Base-by-base conservation (phyloP, 2,888 invertebrate species). In the Rosalia funebris region DNA sequence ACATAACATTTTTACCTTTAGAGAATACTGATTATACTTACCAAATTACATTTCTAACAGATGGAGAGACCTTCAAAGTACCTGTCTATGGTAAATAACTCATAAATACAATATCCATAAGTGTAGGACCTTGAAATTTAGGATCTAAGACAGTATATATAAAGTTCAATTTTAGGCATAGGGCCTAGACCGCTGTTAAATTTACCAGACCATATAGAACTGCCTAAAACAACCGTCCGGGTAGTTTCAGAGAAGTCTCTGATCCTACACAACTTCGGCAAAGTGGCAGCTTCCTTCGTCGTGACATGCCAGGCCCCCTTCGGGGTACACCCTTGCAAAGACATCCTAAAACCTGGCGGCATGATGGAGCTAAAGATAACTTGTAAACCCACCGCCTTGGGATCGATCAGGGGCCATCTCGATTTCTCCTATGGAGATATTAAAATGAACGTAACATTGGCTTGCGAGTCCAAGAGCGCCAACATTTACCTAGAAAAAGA, bases 51-150 rank as follows among this genome's bases (percentile, higher is more conserved):
- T 85, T 89, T 74, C 71, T 79, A 42, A 86, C 86, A 0, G 86
- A 86, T 45, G 70, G 74, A 3, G 85, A 86, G 71, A 80, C 81
- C 36, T 84, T 88, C 63, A 72, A 78, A n/a, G 71, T 89, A 20
- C 86, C 88, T 0, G 74, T 89, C n/a, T 83, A 87, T 70, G 88
- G 89, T 88, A 77, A 81, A 25, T 42, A n/a, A n/a, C n/a, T n/a
- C n/a, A n/a, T n/a, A n/a, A n/a, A n/a, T n/a, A n/a, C n/a, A n/a
- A n/a, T n/a, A n/a, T n/a, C n/a, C n/a, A n/a, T n/a, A n/a, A n/a
- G n/a, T n/a, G n/a, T n/a, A n/a, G n/a, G n/a, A n/a, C n/a, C n/a
- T n/a, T n/a, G n/a, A n/a, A n/a, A n/a, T n/a, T n/a, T n/a, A n/a
- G n/a, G n/a, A n/a, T n/a, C n/a, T n/a, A n/a, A n/a, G 45, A 12